Evolutionary conservation across 2,113 vertebrate species (phyloP), one percentile per base, ranked within the genome.

Genomic region (Pelecanus crispus): DNA sequence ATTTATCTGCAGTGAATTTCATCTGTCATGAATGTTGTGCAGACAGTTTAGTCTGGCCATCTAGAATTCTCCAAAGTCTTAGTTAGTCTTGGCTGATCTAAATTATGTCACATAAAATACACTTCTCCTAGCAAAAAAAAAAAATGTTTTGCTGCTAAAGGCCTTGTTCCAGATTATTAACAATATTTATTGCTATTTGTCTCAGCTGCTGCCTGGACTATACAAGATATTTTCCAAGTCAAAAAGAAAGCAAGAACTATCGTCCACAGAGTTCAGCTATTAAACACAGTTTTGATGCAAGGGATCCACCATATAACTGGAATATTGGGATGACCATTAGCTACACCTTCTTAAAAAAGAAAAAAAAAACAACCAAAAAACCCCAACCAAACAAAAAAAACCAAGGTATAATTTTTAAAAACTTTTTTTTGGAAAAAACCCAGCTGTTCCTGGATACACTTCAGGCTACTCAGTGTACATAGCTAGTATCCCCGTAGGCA

Each of bases 31-130:
- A 93, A 50, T 40, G 72, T 44, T 67, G 47, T 59, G 17, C 90
- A 90, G 47, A 56, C 24, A 36, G 62, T 66, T 90, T 24, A 83
- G 38, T 40, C n/a, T 40, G 68, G 34, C 29, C 42, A 73, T 72
- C 36, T 29, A 93, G 36, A 95, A 86, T 85, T 72, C 66, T 92
- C n/a, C 38, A 34, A 95, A 95, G 79, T 55, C 67, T 86, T 96
- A 31, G 55, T 93, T 78, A 67, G 59, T 81, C 75, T 36, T 83
- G 59, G 36, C 53, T 81, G 24, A 44, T 59, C 22, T 94, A 50
- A 81, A 47, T 83, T 73, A 59, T 24, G 22, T 67, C 67, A 62
- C 25, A 59, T 44, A 81, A 88, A 67, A 17, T 11, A 38, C n/a
- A 59, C 12, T 62, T 88, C 70, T 77, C 28, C 49, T 66, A 32